Conservation (phyloP, 2,888 invertebrate species). For the Leptinotarsa haldemani region DNA sequence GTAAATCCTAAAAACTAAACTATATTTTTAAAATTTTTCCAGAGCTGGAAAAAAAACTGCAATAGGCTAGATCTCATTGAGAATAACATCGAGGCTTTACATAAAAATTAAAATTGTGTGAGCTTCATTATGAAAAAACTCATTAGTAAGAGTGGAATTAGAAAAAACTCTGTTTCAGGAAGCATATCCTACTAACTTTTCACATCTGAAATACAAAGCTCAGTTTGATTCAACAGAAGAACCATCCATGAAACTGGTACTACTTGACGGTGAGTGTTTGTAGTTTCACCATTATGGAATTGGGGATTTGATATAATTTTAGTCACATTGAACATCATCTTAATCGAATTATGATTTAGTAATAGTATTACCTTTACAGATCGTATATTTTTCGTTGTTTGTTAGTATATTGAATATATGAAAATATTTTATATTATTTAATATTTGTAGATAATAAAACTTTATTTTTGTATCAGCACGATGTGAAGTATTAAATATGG, state of each 20-base stretch:
- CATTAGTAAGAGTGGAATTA: neutral
- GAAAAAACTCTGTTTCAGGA: neutral
- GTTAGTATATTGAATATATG: neutral
- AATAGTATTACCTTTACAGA: neutral
- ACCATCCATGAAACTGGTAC: neutral
- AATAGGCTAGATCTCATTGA: neutral
- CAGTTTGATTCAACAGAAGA: neutral
- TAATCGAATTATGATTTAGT: neutral
- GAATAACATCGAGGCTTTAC: neutral
- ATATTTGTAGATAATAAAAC: slow-evolving; percentile 3
- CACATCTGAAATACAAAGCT: neutral
- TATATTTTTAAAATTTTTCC: no score
- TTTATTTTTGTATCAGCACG: neutral
- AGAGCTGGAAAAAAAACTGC: neutral
- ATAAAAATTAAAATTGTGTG: neutral
- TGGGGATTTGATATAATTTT: neutral
- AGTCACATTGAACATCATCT: neutral
- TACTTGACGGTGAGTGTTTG: slow-evolving; percentile 8
- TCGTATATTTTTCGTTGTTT: slow-evolving; percentile 1
- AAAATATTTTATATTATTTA: neutral
- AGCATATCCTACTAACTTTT: neutral
- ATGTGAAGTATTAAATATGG: neutral
- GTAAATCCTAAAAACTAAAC: no score
- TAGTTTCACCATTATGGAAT: neutral
- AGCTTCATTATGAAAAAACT: slow-evolving; percentile 4